Conservation (phyloP, 2,888 invertebrate species). For the Cosmopolites sordidus region DNA sequence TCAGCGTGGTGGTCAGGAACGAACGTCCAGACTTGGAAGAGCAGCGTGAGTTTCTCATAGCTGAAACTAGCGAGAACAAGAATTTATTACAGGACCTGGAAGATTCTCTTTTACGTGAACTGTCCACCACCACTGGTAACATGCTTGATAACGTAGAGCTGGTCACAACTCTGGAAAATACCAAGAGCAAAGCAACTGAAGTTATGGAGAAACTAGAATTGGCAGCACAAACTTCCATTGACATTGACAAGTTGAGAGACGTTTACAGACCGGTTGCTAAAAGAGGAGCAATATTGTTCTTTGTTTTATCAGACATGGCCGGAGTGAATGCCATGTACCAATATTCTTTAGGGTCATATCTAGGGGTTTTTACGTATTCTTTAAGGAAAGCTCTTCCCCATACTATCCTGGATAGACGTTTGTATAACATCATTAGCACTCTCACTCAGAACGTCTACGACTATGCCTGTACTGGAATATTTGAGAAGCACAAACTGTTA, state of each 20-base stretch:
- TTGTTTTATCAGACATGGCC: slow-evolving; percentile 86
- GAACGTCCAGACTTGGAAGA: slow-evolving; percentile 86
- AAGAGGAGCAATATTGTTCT: slow-evolving; percentile 85
- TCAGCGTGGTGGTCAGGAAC: slow-evolving; percentile 83
- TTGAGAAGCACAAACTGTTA: slow-evolving; percentile 84
- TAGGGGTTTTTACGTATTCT: slow-evolving; percentile 79
- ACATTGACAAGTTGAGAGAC: slow-evolving; percentile 79
- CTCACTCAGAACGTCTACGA: slow-evolving; percentile 85
- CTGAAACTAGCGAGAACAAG: slow-evolving; percentile 83
- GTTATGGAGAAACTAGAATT: slow-evolving; percentile 75
- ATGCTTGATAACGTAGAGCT: slow-evolving; percentile 90
- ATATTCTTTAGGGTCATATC: slow-evolving; percentile 79
- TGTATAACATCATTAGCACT: slow-evolving; percentile 77
- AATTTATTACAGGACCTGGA: slow-evolving; percentile 77
- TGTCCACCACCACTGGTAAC: slow-evolving; percentile 83
- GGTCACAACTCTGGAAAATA: slow-evolving; percentile 80
- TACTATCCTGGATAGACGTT: slow-evolving; percentile 65
- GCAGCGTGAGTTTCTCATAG: slow-evolving; percentile 75
- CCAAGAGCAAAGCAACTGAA: slow-evolving; percentile 81
- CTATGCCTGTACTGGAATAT: slow-evolving; percentile 88
- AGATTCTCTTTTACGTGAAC: slow-evolving; percentile 76
- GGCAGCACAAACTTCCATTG: slow-evolving; percentile 69
- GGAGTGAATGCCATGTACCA: slow-evolving; percentile 89
- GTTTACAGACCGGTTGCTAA: slow-evolving; percentile 82
- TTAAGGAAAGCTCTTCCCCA: slow-evolving; percentile 80